Conservation (phyloP, 2,888 invertebrate species). For the Geophilus truncorum region DNA sequence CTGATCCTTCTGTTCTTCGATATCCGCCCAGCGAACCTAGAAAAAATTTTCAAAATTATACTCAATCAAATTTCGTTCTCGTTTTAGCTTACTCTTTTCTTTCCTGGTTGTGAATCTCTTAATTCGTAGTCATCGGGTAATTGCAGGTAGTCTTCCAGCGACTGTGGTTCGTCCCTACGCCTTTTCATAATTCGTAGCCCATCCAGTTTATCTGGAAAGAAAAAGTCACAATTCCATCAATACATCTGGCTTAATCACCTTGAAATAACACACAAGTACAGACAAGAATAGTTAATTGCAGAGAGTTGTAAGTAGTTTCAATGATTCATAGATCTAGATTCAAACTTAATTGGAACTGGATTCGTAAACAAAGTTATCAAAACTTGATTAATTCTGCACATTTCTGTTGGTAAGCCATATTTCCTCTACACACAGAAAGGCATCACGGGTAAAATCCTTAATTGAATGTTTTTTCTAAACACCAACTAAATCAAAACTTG, state of each 20-base stretch:
- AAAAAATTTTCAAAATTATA: background rate
- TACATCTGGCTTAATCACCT: slow-evolving; percentile 33
- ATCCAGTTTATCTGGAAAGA: slow-evolving; percentile 75
- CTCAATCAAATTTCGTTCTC: background rate
- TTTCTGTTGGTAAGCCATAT: too few species aligned
- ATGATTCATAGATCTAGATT: too few species aligned
- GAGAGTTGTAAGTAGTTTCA: too few species aligned
- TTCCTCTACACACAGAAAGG: too few species aligned
- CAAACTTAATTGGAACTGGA: too few species aligned
- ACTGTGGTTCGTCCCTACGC: slow-evolving; percentile 61
- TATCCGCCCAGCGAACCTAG: slow-evolving; percentile 96
- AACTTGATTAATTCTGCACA: too few species aligned
- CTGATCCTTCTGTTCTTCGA: slow-evolving; percentile 87
- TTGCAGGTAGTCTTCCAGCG: slow-evolving; percentile 91
- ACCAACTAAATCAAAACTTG: too few species aligned
- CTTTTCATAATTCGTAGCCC: slow-evolving; percentile 63
- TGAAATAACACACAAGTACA: background rate
- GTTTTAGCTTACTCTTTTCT: slow-evolving; percentile 68
- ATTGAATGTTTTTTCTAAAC: too few species aligned
- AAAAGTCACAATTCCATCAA: slow-evolving; percentile 20
- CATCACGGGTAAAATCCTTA: too few species aligned
- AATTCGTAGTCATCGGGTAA: slow-evolving; percentile 63
- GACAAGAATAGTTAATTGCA: too few species aligned
- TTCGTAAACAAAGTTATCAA: too few species aligned
- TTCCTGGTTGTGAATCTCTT: slow-evolving; percentile 62